Evolutionary conservation across 2,888 invertebrate species (phyloP).

Genomic region (Luperina testacea): DNA sequence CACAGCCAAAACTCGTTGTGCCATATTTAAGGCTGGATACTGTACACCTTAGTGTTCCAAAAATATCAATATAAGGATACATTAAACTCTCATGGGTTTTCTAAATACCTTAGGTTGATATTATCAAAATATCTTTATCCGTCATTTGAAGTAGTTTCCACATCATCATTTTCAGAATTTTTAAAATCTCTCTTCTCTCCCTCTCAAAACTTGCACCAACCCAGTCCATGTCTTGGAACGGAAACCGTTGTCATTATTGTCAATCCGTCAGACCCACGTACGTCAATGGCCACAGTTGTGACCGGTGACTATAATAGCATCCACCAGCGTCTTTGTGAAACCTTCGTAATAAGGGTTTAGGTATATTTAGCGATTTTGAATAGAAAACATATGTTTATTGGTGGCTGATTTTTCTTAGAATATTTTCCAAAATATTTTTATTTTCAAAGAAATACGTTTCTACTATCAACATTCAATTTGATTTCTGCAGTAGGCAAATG

Average conservation of each 20-base stretch:
- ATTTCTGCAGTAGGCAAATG: neutral
- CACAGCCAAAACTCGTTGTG: neutral
- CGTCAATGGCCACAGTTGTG: conserved; percentile 53
- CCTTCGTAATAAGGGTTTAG: conserved; percentile 43
- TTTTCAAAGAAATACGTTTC: neutral
- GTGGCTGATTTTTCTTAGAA: neutral
- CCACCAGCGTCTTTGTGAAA: conserved; percentile 1
- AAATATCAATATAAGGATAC: neutral
- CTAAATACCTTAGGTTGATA: neutral
- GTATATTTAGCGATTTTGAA: conserved; percentile 21
- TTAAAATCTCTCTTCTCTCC: neutral
- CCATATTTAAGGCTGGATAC: neutral
- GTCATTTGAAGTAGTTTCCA: neutral
- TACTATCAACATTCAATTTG: neutral
- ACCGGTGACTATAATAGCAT: conserved; percentile 31
- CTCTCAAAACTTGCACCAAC: conserved; percentile 25
- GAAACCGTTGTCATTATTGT: conserved; percentile 68
- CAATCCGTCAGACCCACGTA: conserved; percentile 67
- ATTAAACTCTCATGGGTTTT: neutral
- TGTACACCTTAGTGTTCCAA: neutral
- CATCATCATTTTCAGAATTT: neutral
- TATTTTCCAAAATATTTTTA: neutral
- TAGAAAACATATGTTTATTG: neutral
- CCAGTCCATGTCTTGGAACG: conserved; percentile 35
- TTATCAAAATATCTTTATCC: neutral